phyloP scores from a whole-genome alignment of 2,797 vertebrate species.

The Carcharodon carcharias region DNA sequence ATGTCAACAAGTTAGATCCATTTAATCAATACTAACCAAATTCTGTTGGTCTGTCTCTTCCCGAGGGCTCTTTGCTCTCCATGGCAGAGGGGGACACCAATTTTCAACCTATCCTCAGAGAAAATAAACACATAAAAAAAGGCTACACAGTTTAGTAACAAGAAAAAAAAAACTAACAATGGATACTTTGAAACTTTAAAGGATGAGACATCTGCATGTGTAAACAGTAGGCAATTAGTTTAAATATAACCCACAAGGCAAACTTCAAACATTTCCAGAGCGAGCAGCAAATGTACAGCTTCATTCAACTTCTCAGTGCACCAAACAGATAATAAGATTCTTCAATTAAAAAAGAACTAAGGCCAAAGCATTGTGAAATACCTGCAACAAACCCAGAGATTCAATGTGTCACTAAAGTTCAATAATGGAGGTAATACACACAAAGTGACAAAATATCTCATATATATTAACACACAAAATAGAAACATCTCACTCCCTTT shows the following conservation, averaged over 20 bases:
- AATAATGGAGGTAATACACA: too few species aligned
- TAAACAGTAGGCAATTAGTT: background rate
- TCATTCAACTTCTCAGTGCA: background rate
- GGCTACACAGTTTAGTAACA: background rate
- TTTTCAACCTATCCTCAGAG: constrained; percentile 80
- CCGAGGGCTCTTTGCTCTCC: constrained; percentile 77
- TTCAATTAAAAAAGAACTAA: too few species aligned
- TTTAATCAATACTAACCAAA: constrained; percentile 59
- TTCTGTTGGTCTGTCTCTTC: constrained; percentile 76
- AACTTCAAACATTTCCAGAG: too few species aligned
- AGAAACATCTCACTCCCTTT: too few species aligned
- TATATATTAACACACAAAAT: background rate
- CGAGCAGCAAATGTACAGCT: background rate
- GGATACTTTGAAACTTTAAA: background rate
- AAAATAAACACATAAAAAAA: background rate
- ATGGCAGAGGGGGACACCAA: constrained; percentile 93
- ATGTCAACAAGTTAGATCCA: background rate
- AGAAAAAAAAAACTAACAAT: background rate
- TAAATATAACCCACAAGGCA: background rate
- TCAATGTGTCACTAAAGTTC: too few species aligned
- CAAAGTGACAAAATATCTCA: background rate
- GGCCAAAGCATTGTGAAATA: background rate
- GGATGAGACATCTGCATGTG: background rate
- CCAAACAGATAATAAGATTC: too few species aligned
- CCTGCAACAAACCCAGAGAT: too few species aligned